Percentiles rank a stretch among this genome's conserved stretches.
phyloP scores from a whole-genome alignment of 2,113 vertebrate genomes.

The Zosterops hypoxanthus region DNA sequence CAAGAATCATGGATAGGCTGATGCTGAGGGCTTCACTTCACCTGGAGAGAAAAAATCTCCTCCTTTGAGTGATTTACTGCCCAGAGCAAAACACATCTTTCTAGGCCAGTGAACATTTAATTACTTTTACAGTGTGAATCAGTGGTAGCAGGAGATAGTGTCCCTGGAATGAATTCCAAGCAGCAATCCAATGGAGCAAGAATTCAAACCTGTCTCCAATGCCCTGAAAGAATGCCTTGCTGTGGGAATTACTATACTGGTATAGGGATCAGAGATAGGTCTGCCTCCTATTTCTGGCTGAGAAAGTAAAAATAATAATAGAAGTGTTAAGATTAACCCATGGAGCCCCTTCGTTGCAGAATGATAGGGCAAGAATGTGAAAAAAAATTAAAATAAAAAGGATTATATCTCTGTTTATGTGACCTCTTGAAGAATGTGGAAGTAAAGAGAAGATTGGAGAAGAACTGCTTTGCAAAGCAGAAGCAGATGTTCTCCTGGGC shows the following conservation, averaged over 20 bases:
- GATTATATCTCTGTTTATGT: background rate
- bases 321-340: background rate
- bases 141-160: background rate
- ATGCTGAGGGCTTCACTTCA: background rate
- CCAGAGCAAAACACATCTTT: background rate
- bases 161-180: background rate
- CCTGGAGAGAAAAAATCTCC: background rate
- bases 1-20: accelerated
- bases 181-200: background rate
- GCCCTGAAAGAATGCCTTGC: background rate
- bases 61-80: background rate
- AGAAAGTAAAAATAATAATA: background rate
- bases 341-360: background rate
- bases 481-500: background rate
- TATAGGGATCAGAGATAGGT: background rate
- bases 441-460: background rate
- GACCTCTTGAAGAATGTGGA: background rate
- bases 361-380: background rate
- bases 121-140: background rate
- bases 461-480: background rate
- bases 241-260: background rate
- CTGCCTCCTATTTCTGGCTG: background rate
- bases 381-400: background rate
- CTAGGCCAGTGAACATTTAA: background rate
- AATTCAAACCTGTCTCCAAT: background rate